phyloP scores from a whole-genome alignment of 2,888 invertebrate species.

The Lamproptera curius region DNA sequence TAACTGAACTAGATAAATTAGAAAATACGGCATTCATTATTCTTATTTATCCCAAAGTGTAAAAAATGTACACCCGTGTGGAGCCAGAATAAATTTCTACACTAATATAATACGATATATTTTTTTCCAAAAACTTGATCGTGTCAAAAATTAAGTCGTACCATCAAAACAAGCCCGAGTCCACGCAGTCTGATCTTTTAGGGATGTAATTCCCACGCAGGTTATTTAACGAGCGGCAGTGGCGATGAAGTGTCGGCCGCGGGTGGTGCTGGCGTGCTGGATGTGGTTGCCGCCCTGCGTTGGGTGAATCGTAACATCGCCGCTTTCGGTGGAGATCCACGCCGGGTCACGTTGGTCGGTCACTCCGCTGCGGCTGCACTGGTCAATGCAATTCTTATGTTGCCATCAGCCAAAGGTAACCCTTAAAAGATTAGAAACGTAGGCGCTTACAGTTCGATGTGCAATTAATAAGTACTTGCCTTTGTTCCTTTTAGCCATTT shows the following conservation, averaged over 20 bases:
- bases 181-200: too few relatives aligned
- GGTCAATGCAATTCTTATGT: constrained; percentile 89
- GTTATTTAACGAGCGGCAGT: constrained; percentile 57
- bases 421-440: too few relatives aligned
- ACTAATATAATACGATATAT: too few relatives aligned
- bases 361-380: constrained; percentile 93
- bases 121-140: too few relatives aligned
- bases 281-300: constrained; percentile 88
- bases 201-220: constrained; percentile 31
- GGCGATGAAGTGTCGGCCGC: constrained; percentile 44
- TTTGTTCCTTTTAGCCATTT: too few relatives aligned
- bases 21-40: neutral
- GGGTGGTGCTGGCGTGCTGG: constrained; percentile 79
- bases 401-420: constrained; percentile 88
- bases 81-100: neutral
- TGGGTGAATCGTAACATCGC: constrained; percentile 92
- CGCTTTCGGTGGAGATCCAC: constrained; percentile 93
- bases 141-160: too few relatives aligned
- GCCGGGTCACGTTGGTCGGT: constrained; percentile 88
- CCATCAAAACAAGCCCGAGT: too few relatives aligned
- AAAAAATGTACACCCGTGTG: too few relatives aligned
- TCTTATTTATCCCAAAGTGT: neutral
- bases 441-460: too few relatives aligned
- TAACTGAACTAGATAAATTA: too few relatives aligned
- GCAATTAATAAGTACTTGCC: too few relatives aligned